Evolutionary conservation across 1,140 invertebrate genomes (phyloP).

Genomic region (Drosophila subpulchrella): DNA sequence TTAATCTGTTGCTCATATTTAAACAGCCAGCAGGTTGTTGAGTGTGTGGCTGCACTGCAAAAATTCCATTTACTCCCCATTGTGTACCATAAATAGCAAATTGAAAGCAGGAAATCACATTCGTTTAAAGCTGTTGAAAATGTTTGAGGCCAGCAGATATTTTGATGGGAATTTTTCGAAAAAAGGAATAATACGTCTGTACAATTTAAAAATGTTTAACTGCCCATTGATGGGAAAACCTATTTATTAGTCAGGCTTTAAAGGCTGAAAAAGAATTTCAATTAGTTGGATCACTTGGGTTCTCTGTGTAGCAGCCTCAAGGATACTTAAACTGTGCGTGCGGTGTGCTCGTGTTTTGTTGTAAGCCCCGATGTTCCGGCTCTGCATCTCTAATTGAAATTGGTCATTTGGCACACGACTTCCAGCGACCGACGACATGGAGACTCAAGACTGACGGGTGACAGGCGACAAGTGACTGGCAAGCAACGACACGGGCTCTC

Average conservation of each 20-base stretch:
- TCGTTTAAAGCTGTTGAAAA: no score
- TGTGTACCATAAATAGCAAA: background rate
- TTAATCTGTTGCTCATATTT: constrained; percentile 83
- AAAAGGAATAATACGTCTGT: no score
- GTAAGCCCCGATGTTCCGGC: constrained; percentile 1
- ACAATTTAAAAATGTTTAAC: no score
- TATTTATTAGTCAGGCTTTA: no score
- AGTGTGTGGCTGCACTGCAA: constrained; percentile 21
- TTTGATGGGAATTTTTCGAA: no score
- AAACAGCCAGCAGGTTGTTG: constrained; percentile 54
- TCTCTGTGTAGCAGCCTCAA: constrained; percentile 2
- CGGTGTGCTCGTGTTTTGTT: background rate
- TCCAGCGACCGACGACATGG: constrained; percentile 1
- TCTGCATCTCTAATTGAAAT: constrained; percentile 44
- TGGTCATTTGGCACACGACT: constrained; percentile 24
- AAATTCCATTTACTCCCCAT: background rate
- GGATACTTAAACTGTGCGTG: constrained; percentile 8
- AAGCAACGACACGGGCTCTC: constrained; percentile 12
- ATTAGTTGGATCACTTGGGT: background rate
- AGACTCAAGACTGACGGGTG: constrained; percentile 15
- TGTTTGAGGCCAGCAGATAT: no score
- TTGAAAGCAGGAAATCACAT: background rate
- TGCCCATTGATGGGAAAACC: no score
- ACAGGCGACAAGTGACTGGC: constrained; percentile 34
- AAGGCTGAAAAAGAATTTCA: background rate